Conservation (phyloP, 2,113 vertebrate genomes). For the Scytalopus superciliaris region DNA sequence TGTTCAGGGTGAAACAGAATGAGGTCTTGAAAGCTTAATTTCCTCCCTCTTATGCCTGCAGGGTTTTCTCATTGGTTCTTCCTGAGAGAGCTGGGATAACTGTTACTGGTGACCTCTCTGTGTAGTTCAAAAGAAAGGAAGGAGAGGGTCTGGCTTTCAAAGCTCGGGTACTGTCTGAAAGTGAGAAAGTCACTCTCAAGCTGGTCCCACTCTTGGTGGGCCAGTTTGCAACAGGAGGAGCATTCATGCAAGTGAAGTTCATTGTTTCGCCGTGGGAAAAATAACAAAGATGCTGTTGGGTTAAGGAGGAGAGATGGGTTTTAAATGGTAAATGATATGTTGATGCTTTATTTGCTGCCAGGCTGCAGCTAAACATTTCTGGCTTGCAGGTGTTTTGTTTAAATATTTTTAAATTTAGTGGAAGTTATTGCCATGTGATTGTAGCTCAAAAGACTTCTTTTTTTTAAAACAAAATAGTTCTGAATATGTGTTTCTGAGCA, state of each 20-base stretch:
- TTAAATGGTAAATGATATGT: not conserved
- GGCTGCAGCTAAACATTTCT: not conserved
- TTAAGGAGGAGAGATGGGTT: not conserved
- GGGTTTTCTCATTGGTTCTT: constrained; percentile 39
- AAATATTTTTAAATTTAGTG: not conserved
- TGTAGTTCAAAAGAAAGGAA: constrained; percentile 5
- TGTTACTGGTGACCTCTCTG: constrained; percentile 11
- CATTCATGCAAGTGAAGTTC: not conserved
- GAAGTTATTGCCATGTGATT: not conserved
- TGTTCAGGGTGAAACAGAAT: constrained; percentile 37
- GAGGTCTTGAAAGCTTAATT: constrained; percentile 51
- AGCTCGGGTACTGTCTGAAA: not conserved
- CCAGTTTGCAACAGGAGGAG: not conserved
- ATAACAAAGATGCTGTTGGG: not conserved
- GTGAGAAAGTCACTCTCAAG: not conserved
- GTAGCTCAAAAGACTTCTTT: not conserved
- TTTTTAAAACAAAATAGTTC: not conserved
- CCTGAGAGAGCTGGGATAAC: not conserved
- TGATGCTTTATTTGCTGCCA: not conserved
- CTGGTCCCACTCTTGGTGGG: not conserved
- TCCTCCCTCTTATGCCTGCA: constrained; percentile 43
- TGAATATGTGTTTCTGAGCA: not conserved
- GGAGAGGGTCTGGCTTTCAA: not conserved
- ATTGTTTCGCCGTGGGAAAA: not conserved
- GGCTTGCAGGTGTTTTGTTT: not conserved